phyloP scores from a whole-genome alignment of 2,113 vertebrate species.

The Nothobranchius furzeri region DNA sequence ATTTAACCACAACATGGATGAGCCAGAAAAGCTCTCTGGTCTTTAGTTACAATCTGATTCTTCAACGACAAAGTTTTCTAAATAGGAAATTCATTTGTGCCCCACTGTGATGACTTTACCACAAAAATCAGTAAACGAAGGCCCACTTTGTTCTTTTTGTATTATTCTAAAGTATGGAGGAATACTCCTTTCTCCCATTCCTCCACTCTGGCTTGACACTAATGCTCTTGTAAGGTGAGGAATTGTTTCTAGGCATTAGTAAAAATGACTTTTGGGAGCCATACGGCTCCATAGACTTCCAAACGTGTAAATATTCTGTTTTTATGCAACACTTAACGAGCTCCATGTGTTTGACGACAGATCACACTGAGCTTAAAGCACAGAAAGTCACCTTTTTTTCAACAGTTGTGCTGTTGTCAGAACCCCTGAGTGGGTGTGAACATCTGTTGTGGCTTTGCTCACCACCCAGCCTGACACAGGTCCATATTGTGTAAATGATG shows the following conservation, averaged over 20 bases:
- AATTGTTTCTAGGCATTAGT: constrained; percentile 42
- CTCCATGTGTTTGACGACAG: constrained; percentile 51
- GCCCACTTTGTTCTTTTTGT: background rate
- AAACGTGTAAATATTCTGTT: constrained; percentile 51
- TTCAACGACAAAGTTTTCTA: constrained; percentile 11
- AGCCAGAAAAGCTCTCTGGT: constrained; percentile 42
- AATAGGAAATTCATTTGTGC: constrained; percentile 7
- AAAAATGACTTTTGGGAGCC: constrained; percentile 24
- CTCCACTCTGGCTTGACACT: constrained; percentile 12
- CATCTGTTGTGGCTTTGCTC: constrained; percentile 51
- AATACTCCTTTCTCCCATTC: background rate
- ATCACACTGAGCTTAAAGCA: constrained; percentile 48
- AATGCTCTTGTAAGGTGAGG: constrained; percentile 38
- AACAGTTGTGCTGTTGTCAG: constrained; percentile 28
- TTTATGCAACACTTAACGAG: constrained; percentile 45
- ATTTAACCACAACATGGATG: constrained; percentile 29
- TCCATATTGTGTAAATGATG: constrained; percentile 24
- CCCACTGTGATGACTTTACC: background rate
- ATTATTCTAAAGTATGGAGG: background rate
- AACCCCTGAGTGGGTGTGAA: constrained; percentile 56
- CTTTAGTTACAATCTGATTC: constrained; percentile 41
- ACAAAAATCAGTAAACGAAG: background rate
- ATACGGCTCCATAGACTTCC: constrained; percentile 38
- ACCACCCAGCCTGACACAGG: constrained; percentile 12
- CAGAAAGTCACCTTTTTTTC: constrained; percentile 33